Evolutionary conservation across 2,888 invertebrate genomes (phyloP).

Genomic region (Xylota sylvarum): DNA sequence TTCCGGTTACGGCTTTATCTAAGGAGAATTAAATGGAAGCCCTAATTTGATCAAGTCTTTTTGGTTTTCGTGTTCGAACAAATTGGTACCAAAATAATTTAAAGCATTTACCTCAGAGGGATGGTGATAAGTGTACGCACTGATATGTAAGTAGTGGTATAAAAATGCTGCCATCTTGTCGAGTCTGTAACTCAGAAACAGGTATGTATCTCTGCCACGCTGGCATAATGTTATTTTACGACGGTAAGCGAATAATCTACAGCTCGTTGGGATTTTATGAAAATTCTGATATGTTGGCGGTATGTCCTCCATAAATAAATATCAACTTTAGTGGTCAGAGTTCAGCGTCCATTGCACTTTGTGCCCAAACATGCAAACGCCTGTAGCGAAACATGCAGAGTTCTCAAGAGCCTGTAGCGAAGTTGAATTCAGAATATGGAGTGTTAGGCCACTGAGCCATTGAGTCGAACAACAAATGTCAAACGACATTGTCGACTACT

Average conservation of each 20-base stretch:
- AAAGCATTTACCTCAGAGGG: conserved; percentile 44
- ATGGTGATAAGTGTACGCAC: conserved; percentile 8
- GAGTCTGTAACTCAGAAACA: conserved; percentile 91
- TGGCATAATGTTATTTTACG: conserved; percentile 99
- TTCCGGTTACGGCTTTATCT: not conserved
- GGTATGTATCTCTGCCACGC: conserved; percentile 99
- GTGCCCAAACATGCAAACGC: conserved; percentile 99
- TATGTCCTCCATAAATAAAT: conserved; percentile 99
- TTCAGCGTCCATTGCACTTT: conserved; percentile 98
- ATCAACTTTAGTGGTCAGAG: conserved; percentile 98
- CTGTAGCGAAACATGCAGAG: conserved; percentile 99
- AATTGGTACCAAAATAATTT: conserved; percentile 59
- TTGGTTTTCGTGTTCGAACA: conserved; percentile 61
- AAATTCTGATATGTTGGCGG: conserved; percentile 99
- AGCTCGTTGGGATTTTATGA: conserved; percentile 99
- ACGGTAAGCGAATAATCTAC: conserved; percentile 99
- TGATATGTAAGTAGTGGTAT: conserved; percentile 30
- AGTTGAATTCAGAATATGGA: conserved; percentile 98
- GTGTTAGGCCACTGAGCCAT: conserved; percentile 99
- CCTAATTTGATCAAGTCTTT: not conserved
- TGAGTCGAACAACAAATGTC: conserved; percentile 99
- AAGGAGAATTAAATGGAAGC: not conserved
- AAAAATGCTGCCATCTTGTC: conserved; percentile 36
- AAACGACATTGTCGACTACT: conserved; percentile 99
- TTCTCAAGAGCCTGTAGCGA: conserved; percentile 99